phyloP scores from a whole-genome alignment of 2,888 invertebrate species.

The Tenthredo distinguenda region DNA sequence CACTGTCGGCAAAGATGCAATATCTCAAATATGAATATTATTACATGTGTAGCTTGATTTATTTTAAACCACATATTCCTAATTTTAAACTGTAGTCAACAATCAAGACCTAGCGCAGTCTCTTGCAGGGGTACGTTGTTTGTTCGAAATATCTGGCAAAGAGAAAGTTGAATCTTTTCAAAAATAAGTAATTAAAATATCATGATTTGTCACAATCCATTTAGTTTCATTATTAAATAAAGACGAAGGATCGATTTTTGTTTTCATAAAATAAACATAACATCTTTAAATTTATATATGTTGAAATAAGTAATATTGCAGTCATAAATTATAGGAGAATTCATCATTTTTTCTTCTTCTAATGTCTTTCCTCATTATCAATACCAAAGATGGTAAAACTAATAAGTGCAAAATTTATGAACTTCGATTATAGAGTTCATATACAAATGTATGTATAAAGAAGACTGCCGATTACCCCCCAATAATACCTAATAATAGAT shows the following conservation, averaged over 20 bases:
- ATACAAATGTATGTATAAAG: slow-evolving; percentile 1
- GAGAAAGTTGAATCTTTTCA: slow-evolving; percentile 46
- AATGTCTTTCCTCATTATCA: slow-evolving; percentile 3
- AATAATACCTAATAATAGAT: slow-evolving; percentile 28
- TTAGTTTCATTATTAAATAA: slow-evolving; percentile 15
- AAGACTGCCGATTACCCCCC: neutral
- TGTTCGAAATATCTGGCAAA: slow-evolving; percentile 48
- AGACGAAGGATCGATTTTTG: neutral
- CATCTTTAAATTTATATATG: neutral
- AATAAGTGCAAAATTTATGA: slow-evolving; percentile 33
- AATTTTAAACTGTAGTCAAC: slow-evolving; percentile 18
- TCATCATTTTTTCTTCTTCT: neutral
- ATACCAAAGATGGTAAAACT: slow-evolving; percentile 21
- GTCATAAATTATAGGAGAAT: slow-evolving; percentile 17
- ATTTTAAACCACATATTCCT: neutral
- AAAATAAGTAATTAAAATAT: slow-evolving; percentile 7
- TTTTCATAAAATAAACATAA: neutral
- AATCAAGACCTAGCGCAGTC: neutral
- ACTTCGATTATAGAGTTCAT: slow-evolving; percentile 2
- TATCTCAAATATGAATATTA: neutral
- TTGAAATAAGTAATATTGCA: slow-evolving; percentile 28
- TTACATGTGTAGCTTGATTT: neutral
- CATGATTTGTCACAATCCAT: slow-evolving; percentile 10
- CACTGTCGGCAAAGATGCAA: slow-evolving; percentile 1
- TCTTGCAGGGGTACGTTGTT: slow-evolving; percentile 47